Percentiles rank a stretch among this genome's conserved stretches.
Conservation (phyloP, 2,888 invertebrate species). For the Anodontia alba region DNA sequence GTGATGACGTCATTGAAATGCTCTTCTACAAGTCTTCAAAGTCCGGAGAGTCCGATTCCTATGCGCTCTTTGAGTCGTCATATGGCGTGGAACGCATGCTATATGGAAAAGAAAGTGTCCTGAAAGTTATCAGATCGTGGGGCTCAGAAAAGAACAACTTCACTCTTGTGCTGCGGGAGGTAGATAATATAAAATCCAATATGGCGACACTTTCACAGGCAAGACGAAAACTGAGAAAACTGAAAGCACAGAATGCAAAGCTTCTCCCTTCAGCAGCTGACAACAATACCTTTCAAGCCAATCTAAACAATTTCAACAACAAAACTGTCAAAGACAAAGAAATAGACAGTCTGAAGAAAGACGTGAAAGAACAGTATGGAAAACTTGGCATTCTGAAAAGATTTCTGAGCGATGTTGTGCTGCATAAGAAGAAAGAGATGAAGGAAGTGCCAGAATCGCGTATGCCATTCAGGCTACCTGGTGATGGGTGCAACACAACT, state of each 20-base stretch:
- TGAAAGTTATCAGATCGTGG: conserved; percentile 57
- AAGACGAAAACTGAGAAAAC: conserved; percentile 17
- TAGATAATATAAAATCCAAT: conserved; percentile 30
- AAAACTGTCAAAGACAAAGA: neutral
- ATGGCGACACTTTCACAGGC: conserved; percentile 28
- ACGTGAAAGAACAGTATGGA: neutral
- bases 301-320: neutral
- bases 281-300: neutral
- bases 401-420: neutral
- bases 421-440: neutral
- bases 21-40: neutral
- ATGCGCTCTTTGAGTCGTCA: conserved; percentile 55
- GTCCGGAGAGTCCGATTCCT: conserved; percentile 12
- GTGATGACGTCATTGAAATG: conserved; percentile 46
- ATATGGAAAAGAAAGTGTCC: conserved; percentile 47
- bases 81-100: conserved; percentile 54
- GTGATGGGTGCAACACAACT: neutral
- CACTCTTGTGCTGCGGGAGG: neutral
- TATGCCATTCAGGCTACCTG: neutral
- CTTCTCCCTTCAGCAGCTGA: neutral
- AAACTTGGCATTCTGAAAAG: neutral
- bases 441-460: neutral
- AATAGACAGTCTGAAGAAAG: neutral
- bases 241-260: conserved; percentile 3
- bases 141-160: conserved; percentile 28